Conservation (phyloP, 2,888 invertebrate species). For the Desoria tigrina region DNA sequence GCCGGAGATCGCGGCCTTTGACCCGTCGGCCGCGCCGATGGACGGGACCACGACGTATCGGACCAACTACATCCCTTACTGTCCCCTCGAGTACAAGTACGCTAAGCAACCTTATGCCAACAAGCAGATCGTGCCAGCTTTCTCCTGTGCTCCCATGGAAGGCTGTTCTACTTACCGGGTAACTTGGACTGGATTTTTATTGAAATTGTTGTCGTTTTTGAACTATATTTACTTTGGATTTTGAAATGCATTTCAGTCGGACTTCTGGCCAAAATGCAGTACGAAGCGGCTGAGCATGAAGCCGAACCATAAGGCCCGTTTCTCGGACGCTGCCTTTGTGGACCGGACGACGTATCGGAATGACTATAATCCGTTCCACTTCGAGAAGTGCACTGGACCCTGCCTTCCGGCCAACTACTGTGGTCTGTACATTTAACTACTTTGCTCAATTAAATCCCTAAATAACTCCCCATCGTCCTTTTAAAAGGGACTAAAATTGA, state of each 20-base stretch:
- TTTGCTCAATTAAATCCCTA: no score
- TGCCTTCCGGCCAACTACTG: slow-evolving; percentile 39
- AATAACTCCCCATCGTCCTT: no score
- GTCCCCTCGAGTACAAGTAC: slow-evolving; percentile 44
- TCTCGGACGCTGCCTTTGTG: slow-evolving; percentile 41
- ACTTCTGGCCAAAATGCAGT: slow-evolving; percentile 40
- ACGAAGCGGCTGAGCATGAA: slow-evolving; percentile 32
- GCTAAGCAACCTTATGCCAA: slow-evolving; percentile 32
- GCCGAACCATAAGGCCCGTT: slow-evolving; percentile 30
- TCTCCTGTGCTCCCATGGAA: slow-evolving; percentile 42
- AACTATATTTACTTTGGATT: background rate
- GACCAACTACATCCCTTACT: slow-evolving; percentile 40
- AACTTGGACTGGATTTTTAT: background rate
- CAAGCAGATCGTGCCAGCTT: slow-evolving; percentile 21
- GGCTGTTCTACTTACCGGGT: slow-evolving; percentile 38
- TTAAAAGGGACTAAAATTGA: no score
- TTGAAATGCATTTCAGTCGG: slow-evolving; percentile 13
- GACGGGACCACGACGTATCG: slow-evolving; percentile 43
- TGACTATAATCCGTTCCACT: slow-evolving; percentile 46
- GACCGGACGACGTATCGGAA: slow-evolving; percentile 43
- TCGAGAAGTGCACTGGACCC: slow-evolving; percentile 30
- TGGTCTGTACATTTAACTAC: background rate
- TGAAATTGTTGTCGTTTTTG: background rate
- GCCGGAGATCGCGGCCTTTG: slow-evolving; percentile 26
- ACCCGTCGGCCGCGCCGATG: slow-evolving; percentile 39